phyloP scores from a whole-genome alignment of 2,797 vertebrate genomes.

The Darevskia mixta region DNA sequence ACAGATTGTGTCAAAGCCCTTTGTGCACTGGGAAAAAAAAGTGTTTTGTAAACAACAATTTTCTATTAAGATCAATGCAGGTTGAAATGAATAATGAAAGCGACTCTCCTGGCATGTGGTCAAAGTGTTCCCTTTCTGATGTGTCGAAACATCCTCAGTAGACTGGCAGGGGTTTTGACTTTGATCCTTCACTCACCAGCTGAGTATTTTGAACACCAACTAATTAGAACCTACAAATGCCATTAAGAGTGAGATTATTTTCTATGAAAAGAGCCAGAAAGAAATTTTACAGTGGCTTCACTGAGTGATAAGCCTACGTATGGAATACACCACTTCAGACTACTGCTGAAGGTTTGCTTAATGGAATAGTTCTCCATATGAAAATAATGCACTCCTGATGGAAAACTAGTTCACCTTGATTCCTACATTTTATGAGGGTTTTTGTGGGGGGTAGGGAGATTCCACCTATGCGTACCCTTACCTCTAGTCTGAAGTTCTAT shows the following conservation, averaged over 20 bases:
- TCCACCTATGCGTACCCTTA: not conserved
- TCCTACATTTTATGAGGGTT: too few relatives aligned
- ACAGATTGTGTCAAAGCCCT: not conserved
- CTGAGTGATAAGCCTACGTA: not conserved
- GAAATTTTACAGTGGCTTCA: not conserved
- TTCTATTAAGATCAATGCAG: not conserved
- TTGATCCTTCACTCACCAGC: slow-evolving; percentile 14
- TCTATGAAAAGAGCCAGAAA: not conserved
- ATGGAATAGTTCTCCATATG: not conserved
- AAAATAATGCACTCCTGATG: not conserved
- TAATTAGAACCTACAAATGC: slow-evolving; percentile 8
- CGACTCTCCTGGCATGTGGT: not conserved
- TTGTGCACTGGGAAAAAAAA: not conserved
- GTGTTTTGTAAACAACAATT: not conserved
- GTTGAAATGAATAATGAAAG: not conserved
- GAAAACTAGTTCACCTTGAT: not conserved
- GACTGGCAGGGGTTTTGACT: not conserved
- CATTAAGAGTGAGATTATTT: not conserved
- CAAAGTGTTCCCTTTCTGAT: not conserved
- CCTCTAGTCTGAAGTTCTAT: not conserved
- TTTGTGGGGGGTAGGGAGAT: not conserved
- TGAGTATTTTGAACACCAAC: slow-evolving; percentile 8
- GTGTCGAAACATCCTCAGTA: not conserved
- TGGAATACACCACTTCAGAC: not conserved
- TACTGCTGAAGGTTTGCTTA: not conserved